These are phyloP conservation scores for Myathropa florea DNA, from an alignment of 2,888 invertebrate genomes.

Conservation along the genomic window DNA sequence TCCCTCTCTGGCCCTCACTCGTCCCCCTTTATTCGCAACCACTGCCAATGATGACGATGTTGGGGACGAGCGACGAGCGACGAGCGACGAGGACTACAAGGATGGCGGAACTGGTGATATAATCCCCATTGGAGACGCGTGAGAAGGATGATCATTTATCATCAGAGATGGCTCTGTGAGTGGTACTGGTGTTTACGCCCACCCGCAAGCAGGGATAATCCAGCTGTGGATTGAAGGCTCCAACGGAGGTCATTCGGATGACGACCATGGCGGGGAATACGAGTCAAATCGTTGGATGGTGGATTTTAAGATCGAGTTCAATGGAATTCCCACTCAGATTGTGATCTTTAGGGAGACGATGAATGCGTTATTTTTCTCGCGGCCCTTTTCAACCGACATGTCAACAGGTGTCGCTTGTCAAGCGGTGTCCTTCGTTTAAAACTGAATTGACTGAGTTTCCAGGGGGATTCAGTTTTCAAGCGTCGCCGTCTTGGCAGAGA, in stretches of 20 bases:
- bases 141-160: conserved; percentile 68
- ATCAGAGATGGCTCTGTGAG: conserved; percentile 31
- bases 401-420: not conserved
- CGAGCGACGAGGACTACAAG: not conserved
- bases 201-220: conserved; percentile 39
- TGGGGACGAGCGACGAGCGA: conserved; percentile 9
- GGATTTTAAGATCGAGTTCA: conserved; percentile 35
- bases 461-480: not conserved
- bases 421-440: no score
- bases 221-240: conserved; percentile 16
- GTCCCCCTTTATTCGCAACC: no score
- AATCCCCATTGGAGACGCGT: conserved; percentile 65
- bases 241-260: conserved; percentile 27
- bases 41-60: not conserved
- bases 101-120: conserved; percentile 38
- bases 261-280: not conserved
- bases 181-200: conserved; percentile 13
- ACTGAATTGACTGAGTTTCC: not conserved
- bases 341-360: not conserved
- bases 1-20: not conserved
- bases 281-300: not conserved
- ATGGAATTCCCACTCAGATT: conserved; percentile 3
- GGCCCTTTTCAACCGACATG: not conserved
- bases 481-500: conserved; percentile 2
- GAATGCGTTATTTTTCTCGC: not conserved